These are phyloP conservation scores for Antigone vipio DNA, from an alignment of 2,113 vertebrate genomes.

Conservation along the genomic window DNA sequence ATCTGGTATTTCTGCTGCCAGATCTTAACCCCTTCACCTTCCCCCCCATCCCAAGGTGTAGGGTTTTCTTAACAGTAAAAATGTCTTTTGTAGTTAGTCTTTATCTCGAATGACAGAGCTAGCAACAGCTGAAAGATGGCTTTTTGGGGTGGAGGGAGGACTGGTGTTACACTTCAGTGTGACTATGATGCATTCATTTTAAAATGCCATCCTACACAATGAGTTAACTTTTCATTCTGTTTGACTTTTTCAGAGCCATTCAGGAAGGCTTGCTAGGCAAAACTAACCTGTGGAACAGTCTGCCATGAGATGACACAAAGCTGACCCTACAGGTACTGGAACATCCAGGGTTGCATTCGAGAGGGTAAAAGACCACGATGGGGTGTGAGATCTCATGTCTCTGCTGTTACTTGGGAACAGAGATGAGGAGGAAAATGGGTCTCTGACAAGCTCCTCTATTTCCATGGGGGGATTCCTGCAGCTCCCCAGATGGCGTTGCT, in stretches of 20 bases:
- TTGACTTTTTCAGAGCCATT: not conserved
- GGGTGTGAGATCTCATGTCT: not conserved
- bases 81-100: not conserved
- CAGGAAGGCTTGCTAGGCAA: not conserved
- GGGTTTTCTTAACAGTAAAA: not conserved
- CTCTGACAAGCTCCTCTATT: not conserved
- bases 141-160: not conserved
- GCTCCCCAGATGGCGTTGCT: not conserved
- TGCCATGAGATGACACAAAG: not conserved
- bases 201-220: not conserved
- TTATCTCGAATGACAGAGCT: not conserved
- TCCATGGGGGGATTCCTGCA: not conserved
- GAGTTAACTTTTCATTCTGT: not conserved
- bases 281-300: not conserved
- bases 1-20: not conserved
- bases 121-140: not conserved
- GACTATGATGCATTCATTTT: not conserved
- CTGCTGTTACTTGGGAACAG: not conserved
- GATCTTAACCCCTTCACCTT: not conserved
- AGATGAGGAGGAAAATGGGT: not conserved
- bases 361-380: not conserved
- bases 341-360: not conserved
- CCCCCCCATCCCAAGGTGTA: not conserved
- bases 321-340: not conserved
- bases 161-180: not conserved